Base-by-base conservation (phyloP, 2,797 vertebrate genomes). In the Chelon labrosus region DNA sequence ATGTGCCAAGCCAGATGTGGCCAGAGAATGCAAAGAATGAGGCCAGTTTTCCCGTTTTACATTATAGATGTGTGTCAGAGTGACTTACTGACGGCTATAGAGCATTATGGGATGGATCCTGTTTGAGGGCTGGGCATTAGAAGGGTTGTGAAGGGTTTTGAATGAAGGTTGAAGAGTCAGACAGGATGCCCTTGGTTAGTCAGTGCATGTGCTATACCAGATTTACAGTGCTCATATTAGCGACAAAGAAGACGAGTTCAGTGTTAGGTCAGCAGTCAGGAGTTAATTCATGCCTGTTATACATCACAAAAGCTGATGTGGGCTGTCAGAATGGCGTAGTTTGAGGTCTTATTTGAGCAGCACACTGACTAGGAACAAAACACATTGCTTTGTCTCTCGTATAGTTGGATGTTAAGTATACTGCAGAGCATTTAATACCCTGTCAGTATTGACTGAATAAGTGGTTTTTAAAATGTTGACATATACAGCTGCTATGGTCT, bases 1-100 rank as follows among this genome's bases (percentile, higher is more conserved):
- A 71, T 85, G 61, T 85, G 52, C 65, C 19, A 70, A 64, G 55
- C 65, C 84, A 85, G 85, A 90, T 84, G 77, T 84, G 85, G 7
- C 79, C 73, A 7, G 59, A 70, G 56, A 88, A 85, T 84, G 79
- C 41, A 63, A 75, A 75, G 74, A 79, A 84, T 70, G 76, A 61
- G 73, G 78, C 60, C 66, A 68, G 74, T 53, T 84, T 70, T 49
- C 46, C 53, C 42, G n/a, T 42, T 74, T 69, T 17, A 61, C 57
- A 38, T 68, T 22, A 16, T 60, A 20, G 50, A 37, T 59, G 61
- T 63, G 44, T 74, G 75, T 44, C 11, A 49, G 25, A 11, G 60
- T 79, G 42, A 41, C 7, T 67, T 37, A 62, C 9, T 25, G 61
- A 56, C 42, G 55, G 47, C 19, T 59, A 56, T 71, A 27, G 56